phyloP scores from a whole-genome alignment of 2,797 vertebrate genomes.

The Limosa lapponica region DNA sequence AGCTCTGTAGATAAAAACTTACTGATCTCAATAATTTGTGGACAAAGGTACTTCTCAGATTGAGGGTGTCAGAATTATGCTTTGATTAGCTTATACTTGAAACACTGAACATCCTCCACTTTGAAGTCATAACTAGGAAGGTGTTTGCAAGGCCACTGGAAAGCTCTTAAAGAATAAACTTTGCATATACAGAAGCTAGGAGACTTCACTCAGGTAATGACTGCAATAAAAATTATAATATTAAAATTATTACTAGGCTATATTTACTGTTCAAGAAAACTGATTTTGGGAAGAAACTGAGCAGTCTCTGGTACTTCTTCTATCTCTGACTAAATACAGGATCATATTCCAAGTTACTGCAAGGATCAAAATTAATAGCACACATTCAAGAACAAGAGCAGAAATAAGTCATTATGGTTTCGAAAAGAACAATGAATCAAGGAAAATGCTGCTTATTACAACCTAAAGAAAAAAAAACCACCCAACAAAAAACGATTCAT shows the following conservation, averaged over 20 bases:
- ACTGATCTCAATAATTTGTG: background rate
- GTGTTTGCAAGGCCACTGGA: background rate
- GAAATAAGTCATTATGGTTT: background rate
- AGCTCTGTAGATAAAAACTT: background rate
- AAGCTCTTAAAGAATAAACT: background rate
- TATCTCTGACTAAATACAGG: background rate
- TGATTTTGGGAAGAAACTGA: background rate
- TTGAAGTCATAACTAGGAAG: background rate
- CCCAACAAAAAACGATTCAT: background rate
- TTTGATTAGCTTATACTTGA: background rate
- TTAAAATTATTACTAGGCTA: background rate
- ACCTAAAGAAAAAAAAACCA: background rate
- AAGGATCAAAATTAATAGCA: background rate
- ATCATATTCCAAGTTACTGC: background rate
- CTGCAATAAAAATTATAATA: background rate
- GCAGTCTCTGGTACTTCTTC: background rate
- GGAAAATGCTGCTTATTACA: background rate
- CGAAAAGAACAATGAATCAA: background rate
- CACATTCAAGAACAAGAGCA: background rate
- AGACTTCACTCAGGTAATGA: background rate
- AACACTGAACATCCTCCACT: background rate
- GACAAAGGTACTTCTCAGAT: background rate
- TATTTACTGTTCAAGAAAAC: background rate
- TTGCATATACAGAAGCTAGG: background rate
- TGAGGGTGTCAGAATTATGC: background rate